A percentile compares a stretch with the other conserved stretches of the same genome.
Evolutionary conservation across 2,888 invertebrate species (phyloP).

Genomic region (Perizoma flavofasciatum): DNA sequence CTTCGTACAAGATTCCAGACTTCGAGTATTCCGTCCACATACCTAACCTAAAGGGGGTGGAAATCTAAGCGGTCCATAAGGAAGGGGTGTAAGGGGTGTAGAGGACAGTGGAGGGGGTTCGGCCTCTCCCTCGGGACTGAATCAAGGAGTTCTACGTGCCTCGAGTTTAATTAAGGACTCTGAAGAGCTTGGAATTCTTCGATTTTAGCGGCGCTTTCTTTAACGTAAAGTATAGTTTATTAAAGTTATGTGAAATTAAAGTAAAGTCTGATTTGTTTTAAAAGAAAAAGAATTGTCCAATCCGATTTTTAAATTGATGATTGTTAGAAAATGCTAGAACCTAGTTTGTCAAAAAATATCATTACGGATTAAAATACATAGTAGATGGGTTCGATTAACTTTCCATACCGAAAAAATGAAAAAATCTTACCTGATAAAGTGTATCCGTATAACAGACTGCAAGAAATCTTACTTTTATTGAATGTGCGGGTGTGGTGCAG

Average conservation of each 20-base stretch:
- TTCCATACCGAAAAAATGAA: too few species aligned
- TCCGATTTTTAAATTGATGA: not conserved
- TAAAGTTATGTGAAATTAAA: constrained; percentile 37
- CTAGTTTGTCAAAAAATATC: too few species aligned
- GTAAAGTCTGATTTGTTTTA: constrained; percentile 34
- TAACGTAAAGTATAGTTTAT: constrained; percentile 50
- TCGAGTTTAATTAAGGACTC: constrained; percentile 81
- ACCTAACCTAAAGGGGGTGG: constrained; percentile 67
- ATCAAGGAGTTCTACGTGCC: constrained; percentile 83
- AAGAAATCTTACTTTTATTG: too few species aligned
- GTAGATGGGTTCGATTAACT: too few species aligned
- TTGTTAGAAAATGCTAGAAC: too few species aligned
- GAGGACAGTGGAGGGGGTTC: constrained; percentile 43
- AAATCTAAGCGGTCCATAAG: constrained; percentile 84
- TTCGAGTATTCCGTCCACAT: constrained; percentile 80
- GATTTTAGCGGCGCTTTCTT: constrained; percentile 80
- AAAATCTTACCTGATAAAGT: too few species aligned
- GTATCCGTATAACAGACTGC: too few species aligned
- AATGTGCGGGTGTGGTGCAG: too few species aligned
- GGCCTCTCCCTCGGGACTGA: constrained; percentile 69
- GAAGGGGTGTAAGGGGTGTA: constrained; percentile 70
- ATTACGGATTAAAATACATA: too few species aligned
- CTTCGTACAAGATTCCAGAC: constrained; percentile 80
- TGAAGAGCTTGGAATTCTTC: constrained; percentile 73
- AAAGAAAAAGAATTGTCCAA: not conserved